A percentile compares a stretch with the other conserved stretches of the same genome.
phyloP scores from a whole-genome alignment of 2,888 invertebrate genomes.

The Apomyelois bistriatella region DNA sequence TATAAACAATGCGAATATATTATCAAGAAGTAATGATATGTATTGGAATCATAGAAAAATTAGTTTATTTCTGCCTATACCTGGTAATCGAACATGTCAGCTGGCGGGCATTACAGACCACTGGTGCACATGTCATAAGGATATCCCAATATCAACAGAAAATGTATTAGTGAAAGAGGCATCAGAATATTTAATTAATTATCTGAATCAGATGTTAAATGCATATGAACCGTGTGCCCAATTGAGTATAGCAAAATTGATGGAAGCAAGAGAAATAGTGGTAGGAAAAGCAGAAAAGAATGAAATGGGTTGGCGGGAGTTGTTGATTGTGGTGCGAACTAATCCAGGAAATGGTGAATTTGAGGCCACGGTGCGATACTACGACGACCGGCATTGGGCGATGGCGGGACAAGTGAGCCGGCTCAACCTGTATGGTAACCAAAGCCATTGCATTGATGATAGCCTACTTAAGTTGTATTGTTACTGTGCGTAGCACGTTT shows the following conservation, averaged over 20 bases:
- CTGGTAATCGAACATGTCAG: slow-evolving; percentile 85
- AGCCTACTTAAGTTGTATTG: slow-evolving; percentile 88
- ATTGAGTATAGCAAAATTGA: slow-evolving; percentile 81
- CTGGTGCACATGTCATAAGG: slow-evolving; percentile 93
- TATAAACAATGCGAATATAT: slow-evolving; percentile 59
- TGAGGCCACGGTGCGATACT: slow-evolving; percentile 84
- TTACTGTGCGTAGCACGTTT: slow-evolving; percentile 75
- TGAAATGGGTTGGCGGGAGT: slow-evolving; percentile 77
- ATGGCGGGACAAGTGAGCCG: slow-evolving; percentile 87
- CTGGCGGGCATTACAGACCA: slow-evolving; percentile 89
- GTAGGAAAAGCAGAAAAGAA: slow-evolving; percentile 54
- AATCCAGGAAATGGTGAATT: slow-evolving; percentile 86
- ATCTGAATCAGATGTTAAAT: slow-evolving; percentile 82
- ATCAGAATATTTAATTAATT: slow-evolving; percentile 80
- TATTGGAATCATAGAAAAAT: slow-evolving; percentile 80
- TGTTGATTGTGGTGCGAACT: slow-evolving; percentile 82
- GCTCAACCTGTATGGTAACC: slow-evolving; percentile 89
- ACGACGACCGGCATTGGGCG: slow-evolving; percentile 46
- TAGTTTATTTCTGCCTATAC: slow-evolving; percentile 88
- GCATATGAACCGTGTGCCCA: slow-evolving; percentile 83
- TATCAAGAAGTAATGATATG: slow-evolving; percentile 43
- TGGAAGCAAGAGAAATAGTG: slow-evolving; percentile 83
- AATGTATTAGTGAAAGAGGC: slow-evolving; percentile 78
- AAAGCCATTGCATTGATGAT: slow-evolving; percentile 88
- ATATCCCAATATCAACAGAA: slow-evolving; percentile 74